Evolutionary conservation across 1,140 invertebrate species (phyloP).

Genomic region (Drosophila subpulchrella): DNA sequence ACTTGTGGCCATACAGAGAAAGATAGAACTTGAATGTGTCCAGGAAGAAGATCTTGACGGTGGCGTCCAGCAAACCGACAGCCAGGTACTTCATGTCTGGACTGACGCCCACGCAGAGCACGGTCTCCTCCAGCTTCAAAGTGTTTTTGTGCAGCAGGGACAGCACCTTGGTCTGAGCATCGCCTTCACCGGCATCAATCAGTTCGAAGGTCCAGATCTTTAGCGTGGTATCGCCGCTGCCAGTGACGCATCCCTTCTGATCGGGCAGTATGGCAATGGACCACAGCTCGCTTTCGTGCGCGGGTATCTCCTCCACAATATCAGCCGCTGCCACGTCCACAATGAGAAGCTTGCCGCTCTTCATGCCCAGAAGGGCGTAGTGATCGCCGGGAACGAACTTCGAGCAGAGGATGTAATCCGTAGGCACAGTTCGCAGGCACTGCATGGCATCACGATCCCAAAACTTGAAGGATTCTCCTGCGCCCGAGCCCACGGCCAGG

Average conservation of each 20-base stretch:
- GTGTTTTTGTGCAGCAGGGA: slow-evolving; percentile 92
- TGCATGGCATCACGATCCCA: slow-evolving; percentile 95
- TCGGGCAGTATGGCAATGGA: slow-evolving; percentile 91
- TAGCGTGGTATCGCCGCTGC: slow-evolving; percentile 94
- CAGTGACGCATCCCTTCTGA: slow-evolving; percentile 92
- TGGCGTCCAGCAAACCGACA: slow-evolving; percentile 95
- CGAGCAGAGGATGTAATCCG: slow-evolving; percentile 89
- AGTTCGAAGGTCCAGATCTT: slow-evolving; percentile 98
- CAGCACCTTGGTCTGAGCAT: slow-evolving; percentile 86
- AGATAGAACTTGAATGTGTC: slow-evolving; percentile 98
- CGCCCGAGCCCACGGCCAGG: slow-evolving; percentile 92
- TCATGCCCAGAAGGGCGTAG: slow-evolving; percentile 94
- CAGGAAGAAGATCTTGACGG: slow-evolving; percentile 97
- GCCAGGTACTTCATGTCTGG: slow-evolving; percentile 95
- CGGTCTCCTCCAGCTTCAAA: slow-evolving; percentile 94
- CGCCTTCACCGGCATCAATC: slow-evolving; percentile 85
- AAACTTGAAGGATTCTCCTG: slow-evolving; percentile 94
- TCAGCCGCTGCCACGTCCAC: slow-evolving; percentile 93
- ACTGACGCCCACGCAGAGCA: slow-evolving; percentile 93
- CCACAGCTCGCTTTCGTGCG: slow-evolving; percentile 93
- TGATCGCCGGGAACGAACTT: slow-evolving; percentile 96
- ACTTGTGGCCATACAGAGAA: slow-evolving; percentile 97
- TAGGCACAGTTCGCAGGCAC: slow-evolving; percentile 92
- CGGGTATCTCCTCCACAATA: slow-evolving; percentile 91
- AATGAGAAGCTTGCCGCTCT: slow-evolving; percentile 94